Conservation (phyloP, 2,888 invertebrate genomes). For the Halictus ligatus region DNA sequence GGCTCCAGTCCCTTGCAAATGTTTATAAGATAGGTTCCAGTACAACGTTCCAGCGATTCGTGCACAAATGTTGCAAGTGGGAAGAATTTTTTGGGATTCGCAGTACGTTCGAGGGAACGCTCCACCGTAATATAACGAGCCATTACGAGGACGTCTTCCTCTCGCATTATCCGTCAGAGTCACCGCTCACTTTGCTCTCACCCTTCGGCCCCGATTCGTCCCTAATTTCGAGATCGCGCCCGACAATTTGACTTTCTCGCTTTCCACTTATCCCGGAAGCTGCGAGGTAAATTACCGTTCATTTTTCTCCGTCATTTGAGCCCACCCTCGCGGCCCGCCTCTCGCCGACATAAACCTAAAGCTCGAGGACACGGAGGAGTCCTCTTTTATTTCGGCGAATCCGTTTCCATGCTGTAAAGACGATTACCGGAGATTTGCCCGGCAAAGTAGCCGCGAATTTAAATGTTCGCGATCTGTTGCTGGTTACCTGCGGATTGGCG, state of each 20-base stretch:
- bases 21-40: not conserved
- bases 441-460: not conserved
- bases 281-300: conserved; percentile 68
- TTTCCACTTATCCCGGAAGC: conserved; percentile 59
- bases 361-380: conserved; percentile 53
- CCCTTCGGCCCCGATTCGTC: conserved; percentile 55
- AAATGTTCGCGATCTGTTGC: not conserved
- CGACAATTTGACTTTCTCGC: conserved; percentile 72
- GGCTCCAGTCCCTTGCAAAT: no score
- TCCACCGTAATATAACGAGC: conserved; percentile 25
- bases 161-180: conserved; percentile 41
- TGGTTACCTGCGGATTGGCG: not conserved
- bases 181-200: conserved; percentile 46
- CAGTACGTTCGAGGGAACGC: not conserved
- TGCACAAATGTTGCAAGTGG: not conserved
- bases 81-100: not conserved
- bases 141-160: conserved; percentile 35
- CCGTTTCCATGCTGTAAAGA: not conserved
- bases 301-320: conserved; percentile 72
- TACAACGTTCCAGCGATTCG: not conserved
- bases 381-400: conserved; percentile 37
- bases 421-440: conserved; percentile 18
- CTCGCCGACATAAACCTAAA: conserved; percentile 63
- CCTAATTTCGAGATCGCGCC: conserved; percentile 66
- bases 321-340: conserved; percentile 45